Evolutionary conservation across 1,140 invertebrate genomes (phyloP).

Genomic region (Choristoneura fumiferana): DNA sequence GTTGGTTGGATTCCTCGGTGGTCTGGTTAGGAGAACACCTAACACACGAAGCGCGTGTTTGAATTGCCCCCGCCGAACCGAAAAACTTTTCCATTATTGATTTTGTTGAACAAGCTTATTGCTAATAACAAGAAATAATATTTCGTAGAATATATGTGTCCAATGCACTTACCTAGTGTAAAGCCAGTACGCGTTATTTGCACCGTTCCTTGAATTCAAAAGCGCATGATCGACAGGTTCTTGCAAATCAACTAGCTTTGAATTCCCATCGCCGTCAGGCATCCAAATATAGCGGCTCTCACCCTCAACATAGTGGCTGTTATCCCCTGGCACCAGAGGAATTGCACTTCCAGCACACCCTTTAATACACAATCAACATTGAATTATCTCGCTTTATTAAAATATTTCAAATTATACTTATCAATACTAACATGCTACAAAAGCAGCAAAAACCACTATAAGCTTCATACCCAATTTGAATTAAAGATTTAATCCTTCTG

Average conservation of each 20-base stretch:
- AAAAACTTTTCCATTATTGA: no score
- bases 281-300: constrained; percentile 61
- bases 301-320: constrained; percentile 60
- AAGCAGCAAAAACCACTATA: constrained; percentile 15
- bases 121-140: no score
- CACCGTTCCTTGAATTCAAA: constrained; percentile 38
- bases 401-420: not conserved
- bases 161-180: constrained; percentile 5
- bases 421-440: constrained; percentile 18
- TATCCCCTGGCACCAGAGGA: constrained; percentile 46
- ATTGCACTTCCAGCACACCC: constrained; percentile 39
- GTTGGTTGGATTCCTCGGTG: no score
- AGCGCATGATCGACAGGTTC: constrained; percentile 33
- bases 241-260: constrained; percentile 47
- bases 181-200: constrained; percentile 33
- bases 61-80: no score
- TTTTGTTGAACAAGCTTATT: no score
- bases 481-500: not conserved
- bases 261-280: constrained; percentile 45
- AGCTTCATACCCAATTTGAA: constrained; percentile 16
- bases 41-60: no score
- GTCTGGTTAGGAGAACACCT: no score
- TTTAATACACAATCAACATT: constrained; percentile 27
- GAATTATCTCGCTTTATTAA: constrained; percentile 15
- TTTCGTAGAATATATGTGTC: not conserved